Evolutionary conservation across 2,888 invertebrate species (phyloP).

Genomic region (Tiliacea citrago): DNA sequence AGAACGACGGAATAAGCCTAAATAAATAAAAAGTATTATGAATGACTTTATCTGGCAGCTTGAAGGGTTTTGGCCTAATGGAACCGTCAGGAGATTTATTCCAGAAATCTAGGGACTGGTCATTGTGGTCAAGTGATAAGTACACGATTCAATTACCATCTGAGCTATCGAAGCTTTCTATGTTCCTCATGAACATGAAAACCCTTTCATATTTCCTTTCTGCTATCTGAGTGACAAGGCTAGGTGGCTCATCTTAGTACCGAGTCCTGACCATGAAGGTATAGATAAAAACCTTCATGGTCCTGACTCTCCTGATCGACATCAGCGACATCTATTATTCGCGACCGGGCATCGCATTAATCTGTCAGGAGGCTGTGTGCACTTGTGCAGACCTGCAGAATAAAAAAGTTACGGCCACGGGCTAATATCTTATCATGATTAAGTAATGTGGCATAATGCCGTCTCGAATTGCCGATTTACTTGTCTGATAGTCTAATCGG

Average conservation of each 20-base stretch:
- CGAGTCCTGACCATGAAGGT: too few species aligned
- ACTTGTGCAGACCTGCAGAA: background rate
- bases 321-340: constrained; percentile 35
- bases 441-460: constrained; percentile 52
- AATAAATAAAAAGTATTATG: constrained; percentile 22
- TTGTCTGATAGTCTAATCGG: constrained; percentile 41
- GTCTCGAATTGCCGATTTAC: constrained; percentile 62
- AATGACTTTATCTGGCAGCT: background rate
- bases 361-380: background rate
- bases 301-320: background rate
- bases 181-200: background rate
- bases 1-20: constrained; percentile 72
- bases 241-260: background rate
- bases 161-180: background rate
- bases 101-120: too few species aligned
- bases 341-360: background rate
- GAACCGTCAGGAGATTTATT: background rate
- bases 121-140: background rate
- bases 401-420: background rate
- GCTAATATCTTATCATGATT: constrained; percentile 36
- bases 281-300: too few species aligned
- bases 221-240: background rate
- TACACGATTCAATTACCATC: background rate
- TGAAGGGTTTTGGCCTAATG: background rate
- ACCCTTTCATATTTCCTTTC: background rate